Conservation (phyloP, 1,140 invertebrate genomes). For the Drosophila virilis region DNA sequence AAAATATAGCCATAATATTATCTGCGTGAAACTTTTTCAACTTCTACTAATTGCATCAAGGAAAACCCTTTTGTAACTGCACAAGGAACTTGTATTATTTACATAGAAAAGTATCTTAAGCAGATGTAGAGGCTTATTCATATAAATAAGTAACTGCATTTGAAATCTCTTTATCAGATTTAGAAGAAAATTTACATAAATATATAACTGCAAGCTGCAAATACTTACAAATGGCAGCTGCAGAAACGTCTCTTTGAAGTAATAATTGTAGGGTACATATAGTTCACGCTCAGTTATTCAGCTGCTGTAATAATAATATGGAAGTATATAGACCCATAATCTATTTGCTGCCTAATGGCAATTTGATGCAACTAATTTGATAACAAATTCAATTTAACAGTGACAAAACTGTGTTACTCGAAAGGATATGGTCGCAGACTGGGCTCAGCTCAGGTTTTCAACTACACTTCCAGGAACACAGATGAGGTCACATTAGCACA, state of each 20-base stretch:
- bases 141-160: too few relatives aligned
- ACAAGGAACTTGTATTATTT: too few relatives aligned
- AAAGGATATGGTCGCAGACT: slow-evolving; percentile 22
- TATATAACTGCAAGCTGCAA: too few relatives aligned
- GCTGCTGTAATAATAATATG: background rate
- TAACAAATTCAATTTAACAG: slow-evolving; percentile 79
- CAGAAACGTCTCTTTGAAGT: background rate
- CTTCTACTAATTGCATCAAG: too few relatives aligned
- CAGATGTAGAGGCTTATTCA: too few relatives aligned
- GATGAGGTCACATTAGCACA: slow-evolving; percentile 68
- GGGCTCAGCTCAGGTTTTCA: slow-evolving; percentile 41
- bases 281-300: background rate
- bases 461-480: slow-evolving; percentile 37
- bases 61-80: too few relatives aligned
- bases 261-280: background rate
- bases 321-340: slow-evolving; percentile 9
- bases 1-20: background rate
- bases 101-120: too few relatives aligned
- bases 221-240: too few relatives aligned
- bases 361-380: slow-evolving; percentile 79
- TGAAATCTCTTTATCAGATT: too few relatives aligned
- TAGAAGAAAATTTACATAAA: too few relatives aligned
- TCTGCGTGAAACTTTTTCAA: background rate
- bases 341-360: slow-evolving; percentile 55
- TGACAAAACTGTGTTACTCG: slow-evolving; percentile 58